Base-by-base conservation (phyloP, 1,140 invertebrate genomes). In the Rhagoletis zephyria region DNA sequence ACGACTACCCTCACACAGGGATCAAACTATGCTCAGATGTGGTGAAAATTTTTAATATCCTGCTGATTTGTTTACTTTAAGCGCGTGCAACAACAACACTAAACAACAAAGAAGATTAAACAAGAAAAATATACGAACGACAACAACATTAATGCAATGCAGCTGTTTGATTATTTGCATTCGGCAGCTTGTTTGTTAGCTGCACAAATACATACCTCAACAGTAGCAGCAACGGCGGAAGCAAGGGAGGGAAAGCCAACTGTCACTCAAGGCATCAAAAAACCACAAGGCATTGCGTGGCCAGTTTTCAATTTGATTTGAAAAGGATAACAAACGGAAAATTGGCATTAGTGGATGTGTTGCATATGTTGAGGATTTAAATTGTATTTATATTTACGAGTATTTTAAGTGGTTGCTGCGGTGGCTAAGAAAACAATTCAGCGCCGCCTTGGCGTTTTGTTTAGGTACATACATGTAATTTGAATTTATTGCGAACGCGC, bases 41-140 rank as follows among this genome's bases (percentile, higher is more conserved):
- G 30, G 42, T 45, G 67, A 7, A 14, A 10, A 45, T 48, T 16
- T 45, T 30, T 81, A 81, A 81, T 81, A 19, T 81, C 74, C 74
- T 81, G 74, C 74, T 81, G 74, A 81, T 81, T 81, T 81, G 74
- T 81, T 81, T 81, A 81, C 48, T 59, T 81, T 81, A 81, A 81
- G 48, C 74, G 45, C 48, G 48, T 81, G 74, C 48, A 56, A 81
- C 74, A 81, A 81, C 45, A 81, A n/a, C n/a, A 74, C 45, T 56
- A 81, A 81, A 81, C 45, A 56, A n/a, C 1, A 42, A 2, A 67
- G 42, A 40, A 67, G 40, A 19, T 1, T 30, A 65, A 0, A 30
- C 10, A 30, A 67, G 12, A 67, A 48, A 16, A 74, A 7, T 16
- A 74, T 42, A n/a, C 0, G 1, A 74, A 74, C 40, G 56, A 56